phyloP scores from a whole-genome alignment of 1,140 invertebrate genomes.

The Trichonephila clavata region DNA sequence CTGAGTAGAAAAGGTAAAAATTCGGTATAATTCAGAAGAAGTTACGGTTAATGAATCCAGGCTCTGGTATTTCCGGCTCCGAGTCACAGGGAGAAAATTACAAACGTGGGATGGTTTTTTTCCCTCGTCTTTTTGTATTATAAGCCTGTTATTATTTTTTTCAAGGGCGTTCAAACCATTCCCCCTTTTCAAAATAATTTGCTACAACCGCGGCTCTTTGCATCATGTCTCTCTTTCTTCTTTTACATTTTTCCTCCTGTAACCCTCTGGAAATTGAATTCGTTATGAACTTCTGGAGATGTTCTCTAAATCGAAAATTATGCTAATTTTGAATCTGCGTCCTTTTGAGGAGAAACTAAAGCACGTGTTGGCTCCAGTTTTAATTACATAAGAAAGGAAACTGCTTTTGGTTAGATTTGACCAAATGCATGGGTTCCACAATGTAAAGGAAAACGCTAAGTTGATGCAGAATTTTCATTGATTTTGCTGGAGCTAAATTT shows the following conservation, averaged over 20 bases:
- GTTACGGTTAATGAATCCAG: constrained; percentile 62
- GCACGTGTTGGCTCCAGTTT: constrained; percentile 62
- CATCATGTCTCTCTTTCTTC: not conserved
- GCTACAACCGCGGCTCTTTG: constrained; percentile 42
- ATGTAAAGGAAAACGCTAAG: constrained; percentile 28
- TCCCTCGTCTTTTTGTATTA: constrained; percentile 53
- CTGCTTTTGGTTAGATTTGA: constrained; percentile 53
- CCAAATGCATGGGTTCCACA: not conserved
- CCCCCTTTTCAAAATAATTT: constrained; percentile 71
- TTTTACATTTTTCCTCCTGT: constrained; percentile 33
- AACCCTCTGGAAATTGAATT: constrained; percentile 72
- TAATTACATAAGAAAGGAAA: constrained; percentile 69
- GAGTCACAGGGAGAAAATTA: constrained; percentile 66
- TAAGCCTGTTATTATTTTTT: constrained; percentile 75
- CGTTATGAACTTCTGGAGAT: constrained; percentile 70
- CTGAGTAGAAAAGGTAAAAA: constrained; percentile 55
- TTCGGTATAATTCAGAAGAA: constrained; percentile 62
- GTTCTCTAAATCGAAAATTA: constrained; percentile 76
- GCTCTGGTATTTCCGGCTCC: constrained; percentile 46
- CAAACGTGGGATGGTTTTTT: constrained; percentile 56
- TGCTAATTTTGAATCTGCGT: constrained; percentile 68
- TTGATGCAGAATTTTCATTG: constrained; percentile 61
- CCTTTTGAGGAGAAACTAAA: constrained; percentile 51
- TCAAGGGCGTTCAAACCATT: constrained; percentile 7
- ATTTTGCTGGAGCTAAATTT: constrained; percentile 61